Conservation (phyloP, 92 coral and sea anemone genomes). For the Porites rus region DNA sequence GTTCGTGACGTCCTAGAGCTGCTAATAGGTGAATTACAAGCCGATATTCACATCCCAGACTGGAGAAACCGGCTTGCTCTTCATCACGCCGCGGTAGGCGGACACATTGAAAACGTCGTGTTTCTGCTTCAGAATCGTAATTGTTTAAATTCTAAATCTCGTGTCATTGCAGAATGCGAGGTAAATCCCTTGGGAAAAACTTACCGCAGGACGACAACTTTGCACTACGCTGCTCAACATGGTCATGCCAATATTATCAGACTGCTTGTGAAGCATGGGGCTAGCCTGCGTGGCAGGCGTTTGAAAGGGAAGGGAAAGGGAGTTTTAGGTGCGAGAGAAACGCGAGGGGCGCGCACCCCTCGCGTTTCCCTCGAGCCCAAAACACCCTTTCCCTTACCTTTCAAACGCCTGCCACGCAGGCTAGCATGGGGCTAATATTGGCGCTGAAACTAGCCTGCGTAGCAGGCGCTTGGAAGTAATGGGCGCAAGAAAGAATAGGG, state of each 20-base stretch:
- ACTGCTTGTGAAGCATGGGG: background rate
- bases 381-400: too few relatives aligned
- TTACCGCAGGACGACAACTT: background rate
- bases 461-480: too few relatives aligned
- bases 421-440: background rate
- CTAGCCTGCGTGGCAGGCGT: too few relatives aligned
- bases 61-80: conserved; percentile 10
- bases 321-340: too few relatives aligned
- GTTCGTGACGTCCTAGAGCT: background rate
- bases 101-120: background rate
- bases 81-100: conserved; percentile 10
- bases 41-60: conserved; percentile 1
- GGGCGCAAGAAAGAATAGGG: too few relatives aligned
- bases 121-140: conserved; percentile 14
- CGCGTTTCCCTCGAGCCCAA: too few relatives aligned
- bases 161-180: background rate
- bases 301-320: too few relatives aligned
- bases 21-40: background rate
- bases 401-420: too few relatives aligned
- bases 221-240: conserved; percentile 10
- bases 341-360: too few relatives aligned
- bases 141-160: background rate
- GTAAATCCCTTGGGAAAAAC: background rate
- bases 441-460: too few relatives aligned
- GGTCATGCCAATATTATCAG: conserved; percentile 7